Percentiles rank a stretch among this genome's conserved stretches.
Conservation (phyloP, 2,113 vertebrate genomes). For the Platichthys flesus region DNA sequence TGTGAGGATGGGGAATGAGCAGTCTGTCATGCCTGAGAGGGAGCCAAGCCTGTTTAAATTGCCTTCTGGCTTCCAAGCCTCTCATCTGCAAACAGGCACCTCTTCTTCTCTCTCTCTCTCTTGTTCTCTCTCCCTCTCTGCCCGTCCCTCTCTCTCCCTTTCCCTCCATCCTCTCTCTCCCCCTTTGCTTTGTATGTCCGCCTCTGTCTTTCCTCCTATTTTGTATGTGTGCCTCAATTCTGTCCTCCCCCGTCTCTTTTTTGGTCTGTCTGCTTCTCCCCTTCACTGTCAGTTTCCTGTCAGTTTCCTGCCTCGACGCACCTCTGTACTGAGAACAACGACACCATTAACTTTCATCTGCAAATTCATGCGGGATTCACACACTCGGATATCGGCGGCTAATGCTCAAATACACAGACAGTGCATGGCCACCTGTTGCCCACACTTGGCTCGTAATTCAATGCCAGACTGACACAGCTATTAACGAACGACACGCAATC, state of each 20-base stretch:
- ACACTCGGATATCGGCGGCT: neutral
- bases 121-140: neutral
- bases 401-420: neutral
- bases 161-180: conserved; percentile 14
- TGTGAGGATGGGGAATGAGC: conserved; percentile 72
- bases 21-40: conserved; percentile 82
- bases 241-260: conserved; percentile 50
- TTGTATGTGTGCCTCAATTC: conserved; percentile 65
- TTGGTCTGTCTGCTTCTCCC: conserved; percentile 45
- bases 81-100: conserved; percentile 83
- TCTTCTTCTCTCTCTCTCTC: conserved; percentile 55
- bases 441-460: conserved; percentile 18
- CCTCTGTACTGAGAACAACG: conserved; percentile 37
- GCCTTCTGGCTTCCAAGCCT: conserved; percentile 81
- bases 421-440: conserved; percentile 43
- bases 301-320: conserved; percentile 48
- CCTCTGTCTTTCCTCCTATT: conserved; percentile 71
- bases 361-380: neutral
- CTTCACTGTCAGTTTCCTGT: conserved; percentile 54
- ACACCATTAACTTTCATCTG: conserved; percentile 37
- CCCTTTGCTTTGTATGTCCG: conserved; percentile 61
- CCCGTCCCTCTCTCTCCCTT: neutral
- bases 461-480: conserved; percentile 17
- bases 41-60: conserved; percentile 83
- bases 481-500: conserved; percentile 24